These are phyloP conservation scores for Pheucticus melanocephalus DNA, from an alignment of 2,113 vertebrate species.

Conservation along the genomic window DNA sequence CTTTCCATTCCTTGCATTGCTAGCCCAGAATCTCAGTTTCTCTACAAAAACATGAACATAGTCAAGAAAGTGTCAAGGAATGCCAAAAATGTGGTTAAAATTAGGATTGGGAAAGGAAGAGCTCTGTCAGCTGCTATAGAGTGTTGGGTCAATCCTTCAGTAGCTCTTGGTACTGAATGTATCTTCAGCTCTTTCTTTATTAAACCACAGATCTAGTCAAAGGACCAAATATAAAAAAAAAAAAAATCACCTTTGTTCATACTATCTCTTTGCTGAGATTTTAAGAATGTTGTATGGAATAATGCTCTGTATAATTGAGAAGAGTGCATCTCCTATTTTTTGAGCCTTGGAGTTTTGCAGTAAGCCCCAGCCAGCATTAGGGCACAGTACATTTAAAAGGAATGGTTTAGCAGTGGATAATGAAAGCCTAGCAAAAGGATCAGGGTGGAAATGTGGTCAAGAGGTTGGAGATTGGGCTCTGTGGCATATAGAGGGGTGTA, in stretches of 20 bases:
- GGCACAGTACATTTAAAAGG: not conserved
- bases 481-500: not conserved
- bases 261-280: not conserved
- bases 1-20: not conserved
- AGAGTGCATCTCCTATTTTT: not conserved
- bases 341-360: not conserved
- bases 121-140: not conserved
- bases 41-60: not conserved
- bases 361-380: not conserved
- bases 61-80: not conserved
- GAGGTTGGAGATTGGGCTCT: not conserved
- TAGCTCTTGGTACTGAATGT: not conserved
- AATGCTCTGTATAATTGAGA: not conserved
- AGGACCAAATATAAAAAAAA: not conserved
- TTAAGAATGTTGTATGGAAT: not conserved
- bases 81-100: not conserved
- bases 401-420: not conserved
- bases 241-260: not conserved
- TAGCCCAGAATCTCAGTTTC: not conserved
- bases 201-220: not conserved
- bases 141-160: not conserved
- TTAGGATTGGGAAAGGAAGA: not conserved
- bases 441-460: not conserved
- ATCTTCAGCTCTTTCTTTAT: not conserved
- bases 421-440: not conserved